Conservation (phyloP, 2,113 vertebrate species). For the Dasyprocta punctata region DNA sequence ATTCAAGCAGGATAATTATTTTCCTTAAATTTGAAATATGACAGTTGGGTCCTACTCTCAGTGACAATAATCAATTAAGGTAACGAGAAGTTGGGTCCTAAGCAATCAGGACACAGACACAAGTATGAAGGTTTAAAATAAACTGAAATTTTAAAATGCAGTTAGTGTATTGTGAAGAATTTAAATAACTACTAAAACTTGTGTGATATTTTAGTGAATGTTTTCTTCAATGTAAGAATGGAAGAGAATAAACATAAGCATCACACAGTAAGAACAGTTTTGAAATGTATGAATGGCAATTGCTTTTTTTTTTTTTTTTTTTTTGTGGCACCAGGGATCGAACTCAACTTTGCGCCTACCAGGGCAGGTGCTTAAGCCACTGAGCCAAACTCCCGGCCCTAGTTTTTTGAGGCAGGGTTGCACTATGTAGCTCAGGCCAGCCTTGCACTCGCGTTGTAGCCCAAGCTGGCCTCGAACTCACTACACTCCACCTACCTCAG, state of each 20-base stretch:
- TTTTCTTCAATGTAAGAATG: neutral
- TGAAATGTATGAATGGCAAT: neutral
- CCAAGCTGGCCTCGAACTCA: no score
- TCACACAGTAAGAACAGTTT: neutral
- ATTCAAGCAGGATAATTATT: neutral
- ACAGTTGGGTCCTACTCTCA: neutral
- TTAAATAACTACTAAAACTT: neutral
- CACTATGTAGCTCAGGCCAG: no score
- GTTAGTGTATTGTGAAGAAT: neutral
- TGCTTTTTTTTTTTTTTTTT: no score
- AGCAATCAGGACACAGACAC: neutral
- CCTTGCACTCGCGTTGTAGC: no score
- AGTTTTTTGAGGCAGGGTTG: no score
- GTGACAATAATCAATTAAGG: neutral
- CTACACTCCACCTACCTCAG: no score
- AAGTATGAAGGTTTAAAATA: neutral
- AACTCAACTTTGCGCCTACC: no score
- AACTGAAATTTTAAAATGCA: neutral
- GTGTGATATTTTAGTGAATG: neutral
- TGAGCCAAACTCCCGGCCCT: no score
- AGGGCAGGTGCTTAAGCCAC: no score
- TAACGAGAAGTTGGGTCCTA: neutral
- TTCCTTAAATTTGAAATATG: neutral
- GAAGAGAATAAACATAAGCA: neutral
- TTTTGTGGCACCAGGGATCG: no score